Evolutionary conservation across 2,113 vertebrate species (phyloP).

Genomic region (Porphyrio hochstetteri): DNA sequence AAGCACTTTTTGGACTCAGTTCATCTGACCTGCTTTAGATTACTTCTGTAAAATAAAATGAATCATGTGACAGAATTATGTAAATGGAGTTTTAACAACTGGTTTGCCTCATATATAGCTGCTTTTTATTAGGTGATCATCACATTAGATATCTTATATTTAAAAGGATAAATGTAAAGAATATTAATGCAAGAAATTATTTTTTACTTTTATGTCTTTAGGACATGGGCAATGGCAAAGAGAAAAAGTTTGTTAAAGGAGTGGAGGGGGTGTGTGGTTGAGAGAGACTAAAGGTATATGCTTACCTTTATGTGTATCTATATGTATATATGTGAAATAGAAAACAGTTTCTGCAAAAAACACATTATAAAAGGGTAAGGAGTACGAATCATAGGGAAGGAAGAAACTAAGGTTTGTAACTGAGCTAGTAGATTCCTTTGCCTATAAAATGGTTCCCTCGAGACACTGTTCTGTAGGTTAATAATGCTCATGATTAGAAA

Average conservation of each 20-base stretch:
- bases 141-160: neutral
- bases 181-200: neutral
- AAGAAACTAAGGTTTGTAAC: neutral
- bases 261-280: fast-evolving
- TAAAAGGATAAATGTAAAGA: neutral
- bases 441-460: neutral
- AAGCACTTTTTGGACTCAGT: neutral
- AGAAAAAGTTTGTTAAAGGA: neutral
- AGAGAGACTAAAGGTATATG: neutral
- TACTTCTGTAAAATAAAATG: neutral
- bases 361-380: neutral
- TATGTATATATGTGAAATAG: neutral
- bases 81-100: neutral
- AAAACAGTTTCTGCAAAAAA: neutral
- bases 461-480: neutral
- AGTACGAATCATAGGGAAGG: neutral
- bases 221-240: neutral
- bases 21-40: neutral
- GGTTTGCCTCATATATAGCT: neutral
- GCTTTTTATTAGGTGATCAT: neutral
- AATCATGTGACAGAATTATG: neutral
- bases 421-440: conserved; percentile 19
- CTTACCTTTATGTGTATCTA: neutral
- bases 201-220: neutral
- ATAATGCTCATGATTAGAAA: conserved; percentile 19